phyloP scores from a whole-genome alignment of 2,888 invertebrate genomes.

The Andrena praecox region DNA sequence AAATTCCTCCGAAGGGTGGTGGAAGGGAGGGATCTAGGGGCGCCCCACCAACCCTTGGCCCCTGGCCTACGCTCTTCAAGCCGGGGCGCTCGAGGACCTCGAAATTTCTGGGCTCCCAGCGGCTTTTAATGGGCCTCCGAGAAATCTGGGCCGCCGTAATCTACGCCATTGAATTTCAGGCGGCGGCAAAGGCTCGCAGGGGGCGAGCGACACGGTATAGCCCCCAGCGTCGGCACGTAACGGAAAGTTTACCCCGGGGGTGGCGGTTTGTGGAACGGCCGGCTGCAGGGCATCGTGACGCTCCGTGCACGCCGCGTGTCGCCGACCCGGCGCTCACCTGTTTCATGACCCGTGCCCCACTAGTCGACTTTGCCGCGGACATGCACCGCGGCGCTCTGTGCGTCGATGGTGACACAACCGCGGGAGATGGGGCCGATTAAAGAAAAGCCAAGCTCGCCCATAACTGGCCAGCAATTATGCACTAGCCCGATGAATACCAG shows the following conservation, averaged over 20 bases:
- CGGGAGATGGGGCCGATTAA: constrained; percentile 31
- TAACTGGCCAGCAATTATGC: not conserved
- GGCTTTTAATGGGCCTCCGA: not conserved
- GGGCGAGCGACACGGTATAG: constrained; percentile 42
- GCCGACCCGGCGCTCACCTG: constrained; percentile 58
- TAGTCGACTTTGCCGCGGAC: constrained; percentile 61
- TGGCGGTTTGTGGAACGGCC: constrained; percentile 60
- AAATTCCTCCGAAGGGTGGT: not conserved
- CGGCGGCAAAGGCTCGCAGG: constrained; percentile 13
- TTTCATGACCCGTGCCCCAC: constrained; percentile 60
- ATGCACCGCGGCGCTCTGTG: constrained; percentile 47
- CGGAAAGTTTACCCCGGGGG: constrained; percentile 55
- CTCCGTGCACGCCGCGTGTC: constrained; percentile 56
- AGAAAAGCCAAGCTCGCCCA: not conserved
- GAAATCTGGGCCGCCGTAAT: constrained; percentile 20
- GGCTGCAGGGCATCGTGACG: constrained; percentile 51
- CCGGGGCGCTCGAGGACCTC: not conserved
- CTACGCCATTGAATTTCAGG: constrained; percentile 40
- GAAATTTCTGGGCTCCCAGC: not conserved
- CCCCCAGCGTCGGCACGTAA: constrained; percentile 43
- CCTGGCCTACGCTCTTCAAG: not conserved
- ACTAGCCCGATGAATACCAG: not conserved
- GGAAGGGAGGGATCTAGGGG: not conserved
- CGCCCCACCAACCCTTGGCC: too few species aligned
- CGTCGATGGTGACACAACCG: constrained; percentile 47